phyloP scores from a whole-genome alignment of 2,888 invertebrate genomes.

The Mythimna vitellina region DNA sequence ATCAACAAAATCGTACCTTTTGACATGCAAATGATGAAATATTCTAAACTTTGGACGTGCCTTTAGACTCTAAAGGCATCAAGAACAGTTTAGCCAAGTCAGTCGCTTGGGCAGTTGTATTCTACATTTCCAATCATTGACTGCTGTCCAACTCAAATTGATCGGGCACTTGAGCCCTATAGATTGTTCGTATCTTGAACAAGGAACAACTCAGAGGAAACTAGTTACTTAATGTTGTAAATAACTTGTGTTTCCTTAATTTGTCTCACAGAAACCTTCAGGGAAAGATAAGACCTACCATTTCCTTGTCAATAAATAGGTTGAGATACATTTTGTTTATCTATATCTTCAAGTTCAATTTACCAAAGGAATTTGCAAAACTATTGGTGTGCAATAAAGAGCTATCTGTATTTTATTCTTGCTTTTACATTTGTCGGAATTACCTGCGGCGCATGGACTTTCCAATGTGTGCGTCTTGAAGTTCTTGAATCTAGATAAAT shows the following conservation, averaged over 20 bases:
- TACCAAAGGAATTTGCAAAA: constrained; percentile 23
- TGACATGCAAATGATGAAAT: constrained; percentile 15
- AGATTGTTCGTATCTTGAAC: constrained; percentile 53
- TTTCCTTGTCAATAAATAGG: constrained; percentile 54
- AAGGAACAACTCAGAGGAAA: constrained; percentile 47
- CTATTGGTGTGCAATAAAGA: constrained; percentile 13
- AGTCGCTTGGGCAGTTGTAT: constrained; percentile 12
- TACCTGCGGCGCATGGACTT: background rate
- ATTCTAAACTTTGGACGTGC: background rate
- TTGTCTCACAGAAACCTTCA: constrained; percentile 53
- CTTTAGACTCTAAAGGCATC: background rate
- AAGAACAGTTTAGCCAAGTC: constrained; percentile 2
- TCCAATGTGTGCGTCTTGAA: background rate
- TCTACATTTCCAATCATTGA: constrained; percentile 44
- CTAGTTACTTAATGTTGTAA: constrained; percentile 40
- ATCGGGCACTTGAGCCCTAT: constrained; percentile 34
- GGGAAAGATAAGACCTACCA: constrained; percentile 47
- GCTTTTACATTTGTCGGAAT: background rate
- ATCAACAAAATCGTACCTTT: background rate
- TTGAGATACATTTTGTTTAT: constrained; percentile 47
- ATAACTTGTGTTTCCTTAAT: constrained; percentile 55
- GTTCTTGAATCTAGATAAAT: background rate
- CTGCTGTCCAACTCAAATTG: constrained; percentile 37
- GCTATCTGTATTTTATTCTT: background rate
- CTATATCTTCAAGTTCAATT: constrained; percentile 41